Evolutionary conservation across 2,113 vertebrate species (phyloP).

Genomic region (Balaenoptera acutorostrata): DNA sequence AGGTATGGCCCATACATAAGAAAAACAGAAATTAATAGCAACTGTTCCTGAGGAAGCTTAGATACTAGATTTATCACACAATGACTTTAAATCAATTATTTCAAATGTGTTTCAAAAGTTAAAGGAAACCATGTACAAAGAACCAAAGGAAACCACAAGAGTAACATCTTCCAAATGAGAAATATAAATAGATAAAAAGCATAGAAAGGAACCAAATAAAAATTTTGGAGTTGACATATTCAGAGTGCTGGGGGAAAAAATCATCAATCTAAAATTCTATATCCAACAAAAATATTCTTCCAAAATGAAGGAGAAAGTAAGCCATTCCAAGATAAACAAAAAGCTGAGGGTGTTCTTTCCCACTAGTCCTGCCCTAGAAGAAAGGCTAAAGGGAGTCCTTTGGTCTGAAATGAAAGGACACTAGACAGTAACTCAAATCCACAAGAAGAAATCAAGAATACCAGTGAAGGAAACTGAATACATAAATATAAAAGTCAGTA

Average conservation of each 20-base stretch:
- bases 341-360: not conserved
- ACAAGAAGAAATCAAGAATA: not conserved
- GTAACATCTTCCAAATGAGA: not conserved
- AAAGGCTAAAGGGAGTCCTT: not conserved
- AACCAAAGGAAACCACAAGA: constrained; percentile 4
- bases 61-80: not conserved
- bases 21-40: not conserved
- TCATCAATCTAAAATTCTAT: not conserved
- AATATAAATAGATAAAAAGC: not conserved
- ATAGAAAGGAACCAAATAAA: not conserved
- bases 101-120: not conserved
- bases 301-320: not conserved
- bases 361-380: not conserved
- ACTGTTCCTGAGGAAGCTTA: not conserved
- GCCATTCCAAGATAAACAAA: not conserved
- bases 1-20: not conserved
- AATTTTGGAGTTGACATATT: not conserved
- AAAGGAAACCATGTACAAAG: not conserved
- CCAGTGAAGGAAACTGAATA: not conserved
- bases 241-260: not conserved
- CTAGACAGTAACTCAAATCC: not conserved
- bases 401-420: not conserved
- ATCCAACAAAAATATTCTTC: not conserved
- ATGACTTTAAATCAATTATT: not conserved
- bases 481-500: not conserved